Evolutionary conservation across 2,888 invertebrate species (phyloP).

Genomic region (Clitarchus hookeri): DNA sequence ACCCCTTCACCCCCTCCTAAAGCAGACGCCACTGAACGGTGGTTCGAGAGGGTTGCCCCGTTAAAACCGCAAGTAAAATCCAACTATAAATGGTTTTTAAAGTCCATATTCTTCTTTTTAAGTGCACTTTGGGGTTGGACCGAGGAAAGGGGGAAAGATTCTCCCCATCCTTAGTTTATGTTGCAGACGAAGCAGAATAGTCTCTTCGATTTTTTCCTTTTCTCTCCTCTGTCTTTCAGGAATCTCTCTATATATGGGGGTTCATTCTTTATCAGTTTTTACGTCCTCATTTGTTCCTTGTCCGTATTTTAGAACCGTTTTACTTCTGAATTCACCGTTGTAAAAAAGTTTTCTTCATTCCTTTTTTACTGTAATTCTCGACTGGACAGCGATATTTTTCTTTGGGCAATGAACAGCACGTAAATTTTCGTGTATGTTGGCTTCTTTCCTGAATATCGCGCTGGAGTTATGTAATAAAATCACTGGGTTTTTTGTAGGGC

Average conservation of each 20-base stretch:
- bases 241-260: background rate
- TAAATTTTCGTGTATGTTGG: background rate
- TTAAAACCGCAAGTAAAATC: constrained; percentile 24
- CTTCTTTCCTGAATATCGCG: background rate
- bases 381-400: background rate
- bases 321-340: background rate
- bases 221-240: background rate
- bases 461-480: background rate
- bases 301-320: background rate
- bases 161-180: constrained; percentile 16
- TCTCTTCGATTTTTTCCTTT: constrained; percentile 16
- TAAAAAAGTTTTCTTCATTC: background rate
- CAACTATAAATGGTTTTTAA: constrained; percentile 26
- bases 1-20: background rate
- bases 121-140: constrained; percentile 18
- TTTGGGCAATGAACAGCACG: background rate
- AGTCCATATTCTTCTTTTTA: constrained; percentile 24
- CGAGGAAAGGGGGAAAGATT: background rate
- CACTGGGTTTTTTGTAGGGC: background rate
- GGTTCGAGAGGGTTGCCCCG: background rate
- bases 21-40: background rate
- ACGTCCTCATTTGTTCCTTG: constrained; percentile 12
- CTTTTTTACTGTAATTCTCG: background rate
- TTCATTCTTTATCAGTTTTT: constrained; percentile 20
- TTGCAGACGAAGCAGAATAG: constrained; percentile 22